These are phyloP conservation scores for Cenopis cana DNA, from an alignment of 2,888 invertebrate species.

Conservation along the genomic window DNA sequence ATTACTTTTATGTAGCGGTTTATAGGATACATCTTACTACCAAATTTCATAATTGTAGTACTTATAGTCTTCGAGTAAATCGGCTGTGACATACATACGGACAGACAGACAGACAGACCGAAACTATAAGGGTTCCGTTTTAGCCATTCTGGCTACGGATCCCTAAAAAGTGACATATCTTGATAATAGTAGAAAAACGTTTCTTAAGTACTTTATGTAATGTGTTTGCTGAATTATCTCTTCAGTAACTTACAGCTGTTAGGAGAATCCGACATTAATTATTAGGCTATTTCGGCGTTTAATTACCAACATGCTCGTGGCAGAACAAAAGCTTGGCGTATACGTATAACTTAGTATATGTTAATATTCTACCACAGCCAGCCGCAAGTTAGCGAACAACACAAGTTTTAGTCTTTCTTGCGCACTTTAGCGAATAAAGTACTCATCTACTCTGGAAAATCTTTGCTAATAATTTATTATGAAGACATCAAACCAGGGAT, in stretches of 20 bases:
- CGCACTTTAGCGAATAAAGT: not conserved
- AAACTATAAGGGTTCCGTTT: too few relatives aligned
- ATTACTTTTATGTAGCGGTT: too few relatives aligned
- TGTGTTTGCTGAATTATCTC: not conserved
- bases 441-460: not conserved
- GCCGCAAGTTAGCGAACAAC: slow-evolving; percentile 24
- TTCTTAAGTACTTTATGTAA: not conserved
- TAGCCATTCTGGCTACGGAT: too few relatives aligned
- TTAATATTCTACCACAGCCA: slow-evolving; percentile 18
- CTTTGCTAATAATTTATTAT: not conserved
- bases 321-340: slow-evolving; percentile 30
- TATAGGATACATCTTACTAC: too few relatives aligned
- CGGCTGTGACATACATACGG: too few relatives aligned
- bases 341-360: too few relatives aligned
- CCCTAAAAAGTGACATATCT: not conserved
- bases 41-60: too few relatives aligned
- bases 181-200: not conserved
- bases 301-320: slow-evolving; percentile 32
- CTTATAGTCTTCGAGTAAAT: too few relatives aligned
- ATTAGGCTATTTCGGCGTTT: slow-evolving; percentile 34
- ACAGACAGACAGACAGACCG: too few relatives aligned
- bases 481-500: too few relatives aligned
- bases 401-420: slow-evolving; percentile 11
- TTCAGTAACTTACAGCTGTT: slow-evolving; percentile 25
- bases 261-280: slow-evolving; percentile 30